Conservation (phyloP, 2,888 invertebrate genomes). For the Orchesellides sinensis region DNA sequence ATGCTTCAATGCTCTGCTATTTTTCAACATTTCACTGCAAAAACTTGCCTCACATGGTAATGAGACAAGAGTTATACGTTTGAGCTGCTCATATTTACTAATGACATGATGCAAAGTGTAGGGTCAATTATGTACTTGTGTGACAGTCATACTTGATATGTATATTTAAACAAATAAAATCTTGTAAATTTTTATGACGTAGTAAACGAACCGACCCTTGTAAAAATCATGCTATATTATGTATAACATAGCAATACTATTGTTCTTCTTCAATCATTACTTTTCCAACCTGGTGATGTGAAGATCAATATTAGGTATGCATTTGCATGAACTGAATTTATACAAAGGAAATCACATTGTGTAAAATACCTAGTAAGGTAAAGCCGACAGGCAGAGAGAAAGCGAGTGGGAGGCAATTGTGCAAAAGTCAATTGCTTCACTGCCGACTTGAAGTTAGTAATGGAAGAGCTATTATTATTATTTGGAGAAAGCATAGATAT, state of each 20-base stretch:
- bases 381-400: neutral
- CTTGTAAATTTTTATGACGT: too few relatives aligned
- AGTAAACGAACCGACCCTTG: too few relatives aligned
- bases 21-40: neutral
- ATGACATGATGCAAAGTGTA: too few relatives aligned
- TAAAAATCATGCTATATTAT: too few relatives aligned
- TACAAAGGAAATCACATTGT: neutral
- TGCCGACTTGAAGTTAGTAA: constrained; percentile 8
- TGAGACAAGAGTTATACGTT: constrained; percentile 1
- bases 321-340: neutral
- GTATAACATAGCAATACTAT: neutral
- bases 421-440: constrained; percentile 28
- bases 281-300: neutral
- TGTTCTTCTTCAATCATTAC: too few relatives aligned
- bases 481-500: too few relatives aligned
- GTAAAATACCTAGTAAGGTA: neutral
- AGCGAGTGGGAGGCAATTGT: constrained; percentile 14
- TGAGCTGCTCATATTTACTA: too few relatives aligned
- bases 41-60: neutral
- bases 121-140: too few relatives aligned
- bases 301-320: neutral
- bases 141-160: too few relatives aligned
- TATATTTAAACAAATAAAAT: too few relatives aligned
- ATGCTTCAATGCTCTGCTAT: neutral
- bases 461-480: constrained; percentile 7